Evolutionary conservation across 2,888 invertebrate genomes (phyloP).

Genomic region (Spisula subtruncata): DNA sequence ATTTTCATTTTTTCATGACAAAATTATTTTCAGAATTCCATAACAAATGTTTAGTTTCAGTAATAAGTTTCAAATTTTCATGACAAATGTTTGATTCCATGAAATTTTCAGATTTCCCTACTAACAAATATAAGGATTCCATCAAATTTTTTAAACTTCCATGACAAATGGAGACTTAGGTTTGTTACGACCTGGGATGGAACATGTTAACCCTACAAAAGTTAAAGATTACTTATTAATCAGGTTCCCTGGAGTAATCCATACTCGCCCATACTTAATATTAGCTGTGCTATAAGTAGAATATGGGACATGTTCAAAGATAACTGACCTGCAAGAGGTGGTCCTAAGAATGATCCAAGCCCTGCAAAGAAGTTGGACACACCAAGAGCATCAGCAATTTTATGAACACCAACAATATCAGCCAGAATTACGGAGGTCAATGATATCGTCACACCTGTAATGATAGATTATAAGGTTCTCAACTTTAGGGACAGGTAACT

Average conservation of each 20-base stretch:
- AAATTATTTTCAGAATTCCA: too few species aligned
- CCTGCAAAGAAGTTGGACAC: constrained; percentile 47
- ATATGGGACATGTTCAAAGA: too few species aligned
- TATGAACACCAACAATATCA: constrained; percentile 61
- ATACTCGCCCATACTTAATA: too few species aligned
- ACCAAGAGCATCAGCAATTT: constrained; percentile 56
- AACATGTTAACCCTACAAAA: neutral
- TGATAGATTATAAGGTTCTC: neutral
- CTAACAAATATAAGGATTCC: too few species aligned
- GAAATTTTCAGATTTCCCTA: too few species aligned
- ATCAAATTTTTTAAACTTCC: too few species aligned
- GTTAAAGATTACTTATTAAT: neutral
- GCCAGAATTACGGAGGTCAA: constrained; percentile 59
- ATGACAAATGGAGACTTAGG: neutral
- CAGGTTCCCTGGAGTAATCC: too few species aligned
- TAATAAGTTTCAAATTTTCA: too few species aligned
- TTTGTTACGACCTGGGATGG: neutral
- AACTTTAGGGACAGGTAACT: neutral
- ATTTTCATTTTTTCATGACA: too few species aligned
- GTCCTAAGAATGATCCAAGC: constrained; percentile 37
- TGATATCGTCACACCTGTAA: constrained; percentile 59
- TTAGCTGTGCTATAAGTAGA: too few species aligned
- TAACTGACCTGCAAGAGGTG: constrained; percentile 50
- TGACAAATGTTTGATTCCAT: too few species aligned
- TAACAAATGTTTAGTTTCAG: too few species aligned